Conservation (phyloP, 2,888 invertebrate species). For the Pyrochroa serraticornis region DNA sequence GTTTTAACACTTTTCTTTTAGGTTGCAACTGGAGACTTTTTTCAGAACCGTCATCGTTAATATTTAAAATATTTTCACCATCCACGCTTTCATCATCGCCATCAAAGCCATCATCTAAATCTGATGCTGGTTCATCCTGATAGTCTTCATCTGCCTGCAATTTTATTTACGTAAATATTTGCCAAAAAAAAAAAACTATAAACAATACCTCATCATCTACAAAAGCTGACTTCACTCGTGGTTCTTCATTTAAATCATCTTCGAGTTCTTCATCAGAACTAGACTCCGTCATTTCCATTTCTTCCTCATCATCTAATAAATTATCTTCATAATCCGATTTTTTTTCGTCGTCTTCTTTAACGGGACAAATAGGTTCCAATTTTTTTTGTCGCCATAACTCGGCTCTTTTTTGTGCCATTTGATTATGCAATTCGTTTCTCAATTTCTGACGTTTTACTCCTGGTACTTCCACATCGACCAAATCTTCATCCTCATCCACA, state of each 20-base stretch:
- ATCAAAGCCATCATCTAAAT: conserved; percentile 43
- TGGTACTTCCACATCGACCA: conserved; percentile 62
- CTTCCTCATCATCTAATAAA: conserved; percentile 60
- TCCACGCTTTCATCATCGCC: conserved; percentile 38
- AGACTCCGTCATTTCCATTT: conserved; percentile 60
- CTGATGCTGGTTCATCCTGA: conserved; percentile 44
- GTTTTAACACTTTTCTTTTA: conserved; percentile 43
- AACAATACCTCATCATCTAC: conserved; percentile 48
- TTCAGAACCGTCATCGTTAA: too few relatives aligned
- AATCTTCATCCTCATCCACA: conserved; percentile 45
- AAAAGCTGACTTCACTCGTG: conserved; percentile 45
- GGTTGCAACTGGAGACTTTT: conserved; percentile 15
- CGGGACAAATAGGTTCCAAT: conserved; percentile 30
- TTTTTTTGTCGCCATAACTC: conserved; percentile 71
- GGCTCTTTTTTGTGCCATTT: conserved; percentile 74
- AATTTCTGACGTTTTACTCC: conserved; percentile 75
- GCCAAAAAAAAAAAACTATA: background rate
- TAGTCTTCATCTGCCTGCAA: conserved; percentile 42
- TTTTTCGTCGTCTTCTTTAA: conserved; percentile 19
- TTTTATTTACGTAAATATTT: background rate
- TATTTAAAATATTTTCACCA: conserved; percentile 30
- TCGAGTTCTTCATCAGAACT: conserved; percentile 50
- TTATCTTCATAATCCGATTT: conserved; percentile 47
- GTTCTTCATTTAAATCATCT: conserved; percentile 51
- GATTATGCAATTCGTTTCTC: conserved; percentile 71